Evolutionary conservation across 2,797 vertebrate species (phyloP), one percentile per base, ranked within the genome.

Genomic region (Spea hammondii): DNA sequence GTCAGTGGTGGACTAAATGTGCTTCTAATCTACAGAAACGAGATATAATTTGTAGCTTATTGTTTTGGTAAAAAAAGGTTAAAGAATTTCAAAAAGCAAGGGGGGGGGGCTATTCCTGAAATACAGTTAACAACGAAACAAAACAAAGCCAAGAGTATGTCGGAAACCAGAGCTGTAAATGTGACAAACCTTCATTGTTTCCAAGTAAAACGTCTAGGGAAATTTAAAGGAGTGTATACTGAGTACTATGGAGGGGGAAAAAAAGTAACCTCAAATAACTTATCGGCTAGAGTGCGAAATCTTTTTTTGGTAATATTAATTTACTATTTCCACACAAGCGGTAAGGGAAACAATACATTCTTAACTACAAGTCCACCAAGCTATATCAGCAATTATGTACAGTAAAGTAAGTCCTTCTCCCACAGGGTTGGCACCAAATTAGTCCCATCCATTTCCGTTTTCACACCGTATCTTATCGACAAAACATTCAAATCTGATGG

Each of bases 191-290:
- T 81, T 76, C 64, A 76, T 72, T 71, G 74, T 65, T 72, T 81
- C 74, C 79, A 81, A 81, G 72, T 47, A 68, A 47, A 70, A 8
- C 53, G 74, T 76, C 74, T 5, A 46, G 79, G 79, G 79, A 81
- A 81, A 76, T 67, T 9, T 64, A 64, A 62, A 51, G 50, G 44
- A 71, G 65, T 62, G 4, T 70, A 32, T 70, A 54, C 55, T 70
- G 54, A 70, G 13, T 57, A 72, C 55, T 9, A 62, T 64, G 50
- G 65, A 50, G 66, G 53, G 60, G 67, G 49, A 72, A 72, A 80
- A 76, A 75, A 72, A 5, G 57, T 76, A 67, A 76, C 79, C 79
- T 80, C 9, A 44, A 76, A 76, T 71, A 76, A 80, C 79, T 68
- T 54, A 54, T 64, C 46, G 4, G 59, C 10, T 70, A 13, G 11